Evolutionary conservation across 2,113 vertebrate genomes (phyloP), one percentile per base, ranked within the genome.

Genomic region (Setophaga petechia): DNA sequence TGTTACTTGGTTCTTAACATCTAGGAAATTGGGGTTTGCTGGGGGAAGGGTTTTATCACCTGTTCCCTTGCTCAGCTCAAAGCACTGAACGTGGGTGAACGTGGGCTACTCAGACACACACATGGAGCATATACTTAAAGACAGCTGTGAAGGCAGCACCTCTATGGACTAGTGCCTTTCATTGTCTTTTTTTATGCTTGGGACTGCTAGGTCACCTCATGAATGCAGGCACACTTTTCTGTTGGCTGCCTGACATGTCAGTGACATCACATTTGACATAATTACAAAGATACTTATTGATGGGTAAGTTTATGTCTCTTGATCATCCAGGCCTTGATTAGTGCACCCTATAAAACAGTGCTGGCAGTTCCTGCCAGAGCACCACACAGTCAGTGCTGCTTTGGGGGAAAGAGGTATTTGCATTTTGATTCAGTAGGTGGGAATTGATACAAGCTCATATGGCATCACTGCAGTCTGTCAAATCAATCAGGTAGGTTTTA

Each of bases 71-170:
- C 55, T 87, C 35, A 28, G 51, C 47, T 72, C 27, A 20, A n/a
- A 47, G 51, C 65, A 4, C 49, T 65, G 49, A 25, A 51, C 8
- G 8, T 51, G 63, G 22, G 13, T 62, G 79, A 57, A 14, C 0
- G 0, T 30, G 22, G 8, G 7, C 46, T 72, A 1, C 23, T 65
- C 47, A 28, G 46, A 16, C 2, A 3, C 1, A 2, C 30, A 21
- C 25, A 4, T 6, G 49, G 41, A 55, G 24, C 22, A 9, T 6
- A 16, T 31, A 13, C 46, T 85, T 27, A 10, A 11, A 71, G 33
- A 7, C 21, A 17, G 24, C 47, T 84, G 25, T 47, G 52, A 57
- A 65, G 62, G 46, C 74, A 69, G 13, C 24, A 10, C 54, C 74
- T 31, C 33, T 47, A 7, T 44, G 67, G 23, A 54, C 52, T 52